These are phyloP conservation scores for Hyperopisus bebe DNA, from an alignment of 2,113 vertebrate genomes.

Conservation along the genomic window DNA sequence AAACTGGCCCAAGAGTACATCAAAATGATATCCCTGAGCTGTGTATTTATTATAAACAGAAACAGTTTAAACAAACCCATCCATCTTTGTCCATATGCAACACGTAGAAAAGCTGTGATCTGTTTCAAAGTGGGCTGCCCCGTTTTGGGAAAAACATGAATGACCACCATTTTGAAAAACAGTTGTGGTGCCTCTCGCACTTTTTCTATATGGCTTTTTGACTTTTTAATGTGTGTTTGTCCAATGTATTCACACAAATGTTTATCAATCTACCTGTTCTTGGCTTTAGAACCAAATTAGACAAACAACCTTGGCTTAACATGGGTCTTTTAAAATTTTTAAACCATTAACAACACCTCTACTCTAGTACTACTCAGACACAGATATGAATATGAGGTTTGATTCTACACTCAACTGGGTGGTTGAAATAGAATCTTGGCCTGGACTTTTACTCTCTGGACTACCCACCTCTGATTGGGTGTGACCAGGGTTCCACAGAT, in stretches of 20 bases:
- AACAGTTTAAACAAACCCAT: neutral
- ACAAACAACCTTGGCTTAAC: neutral
- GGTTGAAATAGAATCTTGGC: neutral
- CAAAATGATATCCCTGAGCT: neutral
- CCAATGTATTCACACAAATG: neutral
- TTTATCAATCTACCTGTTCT: neutral
- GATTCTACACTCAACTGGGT: neutral
- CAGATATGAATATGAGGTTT: neutral
- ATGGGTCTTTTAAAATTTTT: neutral
- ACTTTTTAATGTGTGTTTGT: neutral
- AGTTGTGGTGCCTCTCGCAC: neutral
- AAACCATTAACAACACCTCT: neutral
- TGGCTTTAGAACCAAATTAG: neutral
- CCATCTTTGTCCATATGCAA: neutral
- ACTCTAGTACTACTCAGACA: neutral
- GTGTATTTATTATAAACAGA: neutral
- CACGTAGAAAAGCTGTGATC: neutral
- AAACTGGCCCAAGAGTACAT: neutral
- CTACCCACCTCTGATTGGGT: neutral
- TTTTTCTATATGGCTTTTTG: neutral
- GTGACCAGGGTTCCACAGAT: neutral
- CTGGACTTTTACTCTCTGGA: neutral
- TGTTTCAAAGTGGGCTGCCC: neutral
- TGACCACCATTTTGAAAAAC: neutral
- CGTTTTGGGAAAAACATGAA: neutral